These are phyloP conservation scores for Hydrolagus affinis DNA, from an alignment of 2,113 vertebrate species.

Conservation along the genomic window DNA sequence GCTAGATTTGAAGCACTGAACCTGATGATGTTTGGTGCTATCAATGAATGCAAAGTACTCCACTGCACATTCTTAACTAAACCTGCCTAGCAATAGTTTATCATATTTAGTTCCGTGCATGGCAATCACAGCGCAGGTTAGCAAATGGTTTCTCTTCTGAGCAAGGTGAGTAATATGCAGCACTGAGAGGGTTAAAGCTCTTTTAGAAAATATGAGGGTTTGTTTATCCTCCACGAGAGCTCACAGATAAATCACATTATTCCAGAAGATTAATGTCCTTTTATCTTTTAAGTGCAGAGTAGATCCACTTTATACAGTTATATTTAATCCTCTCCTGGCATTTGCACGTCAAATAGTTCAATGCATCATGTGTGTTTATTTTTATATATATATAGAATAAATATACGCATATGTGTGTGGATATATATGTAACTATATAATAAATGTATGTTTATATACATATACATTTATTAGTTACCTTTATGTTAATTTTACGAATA, in stretches of 20 bases:
- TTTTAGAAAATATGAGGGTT: background rate
- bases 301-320: background rate
- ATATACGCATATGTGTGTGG: background rate
- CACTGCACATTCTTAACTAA: background rate
- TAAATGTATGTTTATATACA: too few species aligned
- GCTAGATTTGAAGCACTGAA: too few species aligned
- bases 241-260: background rate
- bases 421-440: background rate
- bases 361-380: background rate
- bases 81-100: background rate
- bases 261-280: background rate
- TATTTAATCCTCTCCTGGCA: background rate
- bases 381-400: background rate
- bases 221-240: background rate
- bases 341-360: background rate
- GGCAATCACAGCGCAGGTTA: background rate
- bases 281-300: background rate
- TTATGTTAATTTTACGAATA: too few species aligned
- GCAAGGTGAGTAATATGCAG: background rate
- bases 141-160: background rate
- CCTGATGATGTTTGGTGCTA: background rate
- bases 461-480: too few species aligned
- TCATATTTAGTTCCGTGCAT: background rate
- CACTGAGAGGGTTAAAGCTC: background rate
- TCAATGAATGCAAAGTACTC: background rate